Evolutionary conservation across 1,140 invertebrate genomes (phyloP).

Genomic region (Drosophila persimilis): DNA sequence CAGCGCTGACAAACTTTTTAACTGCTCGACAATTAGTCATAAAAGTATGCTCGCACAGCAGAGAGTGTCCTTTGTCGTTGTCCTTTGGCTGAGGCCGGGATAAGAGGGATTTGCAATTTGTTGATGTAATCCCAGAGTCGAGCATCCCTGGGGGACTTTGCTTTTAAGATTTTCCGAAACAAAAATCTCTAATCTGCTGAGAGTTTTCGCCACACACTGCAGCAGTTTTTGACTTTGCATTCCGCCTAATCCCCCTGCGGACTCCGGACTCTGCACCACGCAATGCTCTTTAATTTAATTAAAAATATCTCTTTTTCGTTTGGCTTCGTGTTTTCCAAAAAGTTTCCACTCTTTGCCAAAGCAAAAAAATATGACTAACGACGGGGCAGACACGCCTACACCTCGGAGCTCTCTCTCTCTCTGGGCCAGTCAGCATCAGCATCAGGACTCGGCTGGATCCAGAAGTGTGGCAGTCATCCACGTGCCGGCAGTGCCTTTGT

Average conservation of each 20-base stretch:
- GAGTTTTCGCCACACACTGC: constrained; percentile 59
- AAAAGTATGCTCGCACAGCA: constrained; percentile 6
- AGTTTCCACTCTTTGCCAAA: constrained; percentile 23
- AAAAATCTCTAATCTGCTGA: constrained; percentile 27
- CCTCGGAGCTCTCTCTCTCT: constrained; percentile 29
- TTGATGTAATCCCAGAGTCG: constrained; percentile 22
- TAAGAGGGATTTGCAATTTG: constrained; percentile 30
- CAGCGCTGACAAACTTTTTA: constrained; percentile 25
- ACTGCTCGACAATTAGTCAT: constrained; percentile 41
- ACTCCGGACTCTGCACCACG: constrained; percentile 14
- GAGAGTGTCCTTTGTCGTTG: constrained; percentile 15
- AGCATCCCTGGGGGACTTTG: background rate
- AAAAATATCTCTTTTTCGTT: constrained; percentile 59
- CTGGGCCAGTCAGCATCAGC: background rate
- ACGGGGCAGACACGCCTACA: constrained; percentile 54
- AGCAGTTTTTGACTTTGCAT: constrained; percentile 58
- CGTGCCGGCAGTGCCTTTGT: constrained; percentile 41
- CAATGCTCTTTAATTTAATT: constrained; percentile 74
- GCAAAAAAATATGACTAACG: constrained; percentile 72
- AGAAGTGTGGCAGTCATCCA: constrained; percentile 29
- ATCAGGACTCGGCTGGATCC: too few species aligned
- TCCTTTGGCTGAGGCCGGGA: background rate
- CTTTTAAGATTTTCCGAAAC: constrained; percentile 39
- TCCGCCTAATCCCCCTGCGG: constrained; percentile 2
- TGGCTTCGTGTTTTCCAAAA: constrained; percentile 57